A percentile compares a stretch with the other conserved stretches of the same genome.
Evolutionary conservation across 2,888 invertebrate genomes (phyloP).

Genomic region (Sarcophaga variegata): DNA sequence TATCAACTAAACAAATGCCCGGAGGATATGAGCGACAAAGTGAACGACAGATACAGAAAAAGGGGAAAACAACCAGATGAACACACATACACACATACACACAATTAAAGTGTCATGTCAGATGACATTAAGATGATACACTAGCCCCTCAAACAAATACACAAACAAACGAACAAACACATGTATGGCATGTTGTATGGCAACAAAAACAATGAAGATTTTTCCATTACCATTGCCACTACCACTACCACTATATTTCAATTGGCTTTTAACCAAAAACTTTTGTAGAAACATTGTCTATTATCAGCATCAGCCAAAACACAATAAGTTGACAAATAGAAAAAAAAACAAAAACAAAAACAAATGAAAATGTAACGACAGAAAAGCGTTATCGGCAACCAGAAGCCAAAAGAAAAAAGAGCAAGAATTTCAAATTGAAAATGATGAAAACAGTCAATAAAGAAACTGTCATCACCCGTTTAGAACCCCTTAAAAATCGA

Average conservation of each 20-base stretch:
- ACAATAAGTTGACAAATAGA: neutral
- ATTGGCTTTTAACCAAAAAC: slow-evolving; percentile 17
- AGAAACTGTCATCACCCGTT: neutral
- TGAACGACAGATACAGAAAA: neutral
- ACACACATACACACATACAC: slow-evolving; percentile 19
- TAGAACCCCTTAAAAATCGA: neutral
- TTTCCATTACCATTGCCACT: neutral
- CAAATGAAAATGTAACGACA: neutral
- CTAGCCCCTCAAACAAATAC: neutral
- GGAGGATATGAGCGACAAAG: neutral
- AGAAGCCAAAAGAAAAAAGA: slow-evolving; percentile 3
- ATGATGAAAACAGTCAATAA: neutral
- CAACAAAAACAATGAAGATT: neutral
- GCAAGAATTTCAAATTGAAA: slow-evolving; percentile 30
- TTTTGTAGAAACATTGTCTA: slow-evolving; percentile 6
- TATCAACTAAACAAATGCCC: neutral
- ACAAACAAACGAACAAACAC: neutral
- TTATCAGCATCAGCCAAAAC: neutral
- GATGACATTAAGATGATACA: slow-evolving; percentile 30
- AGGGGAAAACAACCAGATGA: slow-evolving; percentile 12
- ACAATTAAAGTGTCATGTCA: slow-evolving; percentile 58
- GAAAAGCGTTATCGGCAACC: slow-evolving; percentile 44
- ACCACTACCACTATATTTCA: neutral
- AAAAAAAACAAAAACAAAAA: neutral
- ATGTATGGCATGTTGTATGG: no score